phyloP scores from a whole-genome alignment of 2,113 vertebrate genomes.

The Anhinga rufa region DNA sequence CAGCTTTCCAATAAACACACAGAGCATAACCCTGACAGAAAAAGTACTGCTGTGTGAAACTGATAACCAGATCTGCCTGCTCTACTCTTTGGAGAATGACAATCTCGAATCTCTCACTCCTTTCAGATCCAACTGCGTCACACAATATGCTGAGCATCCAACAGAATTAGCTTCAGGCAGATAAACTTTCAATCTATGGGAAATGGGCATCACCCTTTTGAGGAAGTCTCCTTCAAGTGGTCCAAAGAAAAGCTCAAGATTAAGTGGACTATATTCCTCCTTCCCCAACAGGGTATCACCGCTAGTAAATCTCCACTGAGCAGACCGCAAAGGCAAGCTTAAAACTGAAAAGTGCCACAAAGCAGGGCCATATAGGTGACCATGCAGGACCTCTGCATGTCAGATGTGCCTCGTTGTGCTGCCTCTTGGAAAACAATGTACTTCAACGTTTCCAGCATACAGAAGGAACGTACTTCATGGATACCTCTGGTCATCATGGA shows the following conservation, averaged over 20 bases:
- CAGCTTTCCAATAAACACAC: background rate
- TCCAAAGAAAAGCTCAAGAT: background rate
- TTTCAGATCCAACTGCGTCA: background rate
- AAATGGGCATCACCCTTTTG: background rate
- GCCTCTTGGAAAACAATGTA: background rate
- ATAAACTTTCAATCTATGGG: background rate
- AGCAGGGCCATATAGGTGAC: background rate
- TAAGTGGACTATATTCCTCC: background rate
- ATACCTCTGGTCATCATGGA: background rate
- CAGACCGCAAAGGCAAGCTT: background rate
- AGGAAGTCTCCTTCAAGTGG: background rate
- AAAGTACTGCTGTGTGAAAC: background rate
- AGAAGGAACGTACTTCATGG: background rate
- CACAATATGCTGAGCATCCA: background rate
- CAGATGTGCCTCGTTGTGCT: rapidly evolving
- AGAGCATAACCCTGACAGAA: background rate
- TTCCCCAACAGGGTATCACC: background rate
- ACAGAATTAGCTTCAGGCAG: background rate
- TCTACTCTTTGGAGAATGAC: background rate
- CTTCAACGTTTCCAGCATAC: background rate
- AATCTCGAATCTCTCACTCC: background rate
- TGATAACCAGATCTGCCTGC: background rate
- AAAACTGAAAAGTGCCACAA: background rate
- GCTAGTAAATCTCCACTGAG: background rate
- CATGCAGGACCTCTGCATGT: background rate